Evolutionary conservation across 2,797 vertebrate species (phyloP).

Genomic region (Halcyon chelicuti): DNA sequence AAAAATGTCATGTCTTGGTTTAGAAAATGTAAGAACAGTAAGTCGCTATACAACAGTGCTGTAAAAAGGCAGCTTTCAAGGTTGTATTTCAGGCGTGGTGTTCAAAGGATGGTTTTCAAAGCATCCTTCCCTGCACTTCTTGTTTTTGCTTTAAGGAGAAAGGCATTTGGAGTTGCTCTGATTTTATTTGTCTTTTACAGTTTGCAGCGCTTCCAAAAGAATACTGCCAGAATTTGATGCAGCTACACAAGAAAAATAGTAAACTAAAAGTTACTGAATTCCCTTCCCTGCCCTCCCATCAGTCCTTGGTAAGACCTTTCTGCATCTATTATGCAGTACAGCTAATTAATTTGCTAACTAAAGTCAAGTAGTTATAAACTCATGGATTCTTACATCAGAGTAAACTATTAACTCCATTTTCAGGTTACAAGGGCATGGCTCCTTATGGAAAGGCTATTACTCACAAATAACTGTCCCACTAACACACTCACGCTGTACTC

Average conservation of each 20-base stretch:
- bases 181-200: not conserved
- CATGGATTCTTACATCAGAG: not conserved
- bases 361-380: not conserved
- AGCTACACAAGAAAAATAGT: not conserved
- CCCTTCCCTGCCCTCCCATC: not conserved
- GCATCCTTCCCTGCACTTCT: not conserved
- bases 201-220: not conserved
- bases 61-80: not conserved
- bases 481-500: not conserved
- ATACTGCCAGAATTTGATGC: not conserved
- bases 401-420: not conserved
- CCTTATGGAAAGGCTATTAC: not conserved
- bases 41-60: not conserved
- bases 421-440: not conserved
- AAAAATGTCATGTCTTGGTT: not conserved
- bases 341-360: not conserved
- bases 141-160: not conserved
- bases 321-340: not conserved
- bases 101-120: not conserved
- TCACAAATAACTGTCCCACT: not conserved
- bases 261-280: not conserved
- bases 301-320: not conserved
- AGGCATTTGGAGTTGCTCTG: not conserved
- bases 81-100: not conserved
- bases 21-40: not conserved